Evolutionary conservation across 2,888 invertebrate species (phyloP), one percentile per base, ranked within the genome.

Genomic region (Melanophora roralis): DNA sequence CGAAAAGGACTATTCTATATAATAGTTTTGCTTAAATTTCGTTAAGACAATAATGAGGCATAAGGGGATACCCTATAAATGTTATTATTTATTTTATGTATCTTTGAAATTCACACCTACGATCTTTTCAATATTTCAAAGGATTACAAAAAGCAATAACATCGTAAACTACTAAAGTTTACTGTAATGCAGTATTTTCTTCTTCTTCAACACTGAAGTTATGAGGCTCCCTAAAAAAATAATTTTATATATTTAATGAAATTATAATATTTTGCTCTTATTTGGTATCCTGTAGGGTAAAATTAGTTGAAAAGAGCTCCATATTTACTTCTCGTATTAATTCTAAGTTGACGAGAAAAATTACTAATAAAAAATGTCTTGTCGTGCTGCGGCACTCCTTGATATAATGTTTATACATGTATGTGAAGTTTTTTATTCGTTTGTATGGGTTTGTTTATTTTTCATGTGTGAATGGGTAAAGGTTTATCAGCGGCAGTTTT

Each of bases 351-450:
- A 23, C 49, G 1, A 23, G 2, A 16, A 32, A 45, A 55, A 43
- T 19, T 49, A 43, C 21, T 43, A 45, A 9, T 19, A 65, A 65
- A 71, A 81, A 78, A 19, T 83, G 81, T 82, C 83, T 77, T 76
- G 82, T 84, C 82, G 81, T 84, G 81, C 83, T 82, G 83, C 75
- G 82, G 83, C 80, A 80, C 80, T 80, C 80, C 80, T 65, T 76
- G 16, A 49, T 55, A 23, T 36, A 72, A 40, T 60, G 34, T 47
- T 38, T 64, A 45, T 23, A 5, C 55, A 12, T 36, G 36, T 36
- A 14, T 57, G 40, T 38, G 23, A 64, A 5, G 40, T n/a, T 21
- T 32, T 59, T 8, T 36, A 1, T 23, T 3, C 45, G n/a, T 21
- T 14, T 59, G 7, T 59, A 34, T 49, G 16, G 12, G 64, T 34